phyloP scores from a whole-genome alignment of 2,888 invertebrate genomes.

The Yponomeuta cagnagella region DNA sequence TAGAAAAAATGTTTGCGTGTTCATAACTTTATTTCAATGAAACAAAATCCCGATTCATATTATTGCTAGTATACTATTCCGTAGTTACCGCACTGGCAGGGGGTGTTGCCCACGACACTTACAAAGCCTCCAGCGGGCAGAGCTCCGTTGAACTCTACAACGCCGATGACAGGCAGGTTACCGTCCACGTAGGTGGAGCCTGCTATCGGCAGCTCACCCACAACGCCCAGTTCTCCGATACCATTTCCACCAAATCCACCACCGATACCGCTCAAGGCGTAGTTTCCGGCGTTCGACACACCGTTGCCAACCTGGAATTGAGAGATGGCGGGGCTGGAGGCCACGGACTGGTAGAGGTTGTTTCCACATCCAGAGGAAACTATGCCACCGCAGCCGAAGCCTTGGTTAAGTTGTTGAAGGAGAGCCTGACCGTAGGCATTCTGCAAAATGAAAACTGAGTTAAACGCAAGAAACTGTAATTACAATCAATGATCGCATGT shows the following conservation, averaged over 20 bases:
- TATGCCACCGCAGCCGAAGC: background rate
- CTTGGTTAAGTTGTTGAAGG: background rate
- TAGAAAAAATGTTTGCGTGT: too few species aligned
- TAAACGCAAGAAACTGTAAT: too few species aligned
- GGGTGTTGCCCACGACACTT: slow-evolving; percentile 26
- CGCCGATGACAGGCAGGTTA: slow-evolving; percentile 34
- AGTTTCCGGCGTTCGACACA: background rate
- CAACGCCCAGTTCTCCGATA: slow-evolving; percentile 29
- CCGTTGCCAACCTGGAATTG: background rate
- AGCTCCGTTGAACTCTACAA: slow-evolving; percentile 31
- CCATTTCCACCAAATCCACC: slow-evolving; percentile 28
- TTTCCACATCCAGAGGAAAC: background rate
- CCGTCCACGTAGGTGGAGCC: slow-evolving; percentile 33
- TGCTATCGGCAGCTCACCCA: slow-evolving; percentile 30
- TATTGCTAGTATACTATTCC: background rate
- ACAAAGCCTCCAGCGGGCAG: slow-evolving; percentile 34
- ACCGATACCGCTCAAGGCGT: background rate
- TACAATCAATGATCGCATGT: too few species aligned
- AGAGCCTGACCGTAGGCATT: background rate
- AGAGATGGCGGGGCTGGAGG: background rate
- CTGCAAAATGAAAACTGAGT: background rate
- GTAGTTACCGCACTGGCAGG: background rate
- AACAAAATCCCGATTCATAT: too few species aligned
- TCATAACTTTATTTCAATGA: too few species aligned
- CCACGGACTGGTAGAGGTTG: background rate